Evolutionary conservation across 2,888 invertebrate genomes (phyloP), one percentile per base, ranked within the genome.

Genomic region (Cephus spinipes): DNA sequence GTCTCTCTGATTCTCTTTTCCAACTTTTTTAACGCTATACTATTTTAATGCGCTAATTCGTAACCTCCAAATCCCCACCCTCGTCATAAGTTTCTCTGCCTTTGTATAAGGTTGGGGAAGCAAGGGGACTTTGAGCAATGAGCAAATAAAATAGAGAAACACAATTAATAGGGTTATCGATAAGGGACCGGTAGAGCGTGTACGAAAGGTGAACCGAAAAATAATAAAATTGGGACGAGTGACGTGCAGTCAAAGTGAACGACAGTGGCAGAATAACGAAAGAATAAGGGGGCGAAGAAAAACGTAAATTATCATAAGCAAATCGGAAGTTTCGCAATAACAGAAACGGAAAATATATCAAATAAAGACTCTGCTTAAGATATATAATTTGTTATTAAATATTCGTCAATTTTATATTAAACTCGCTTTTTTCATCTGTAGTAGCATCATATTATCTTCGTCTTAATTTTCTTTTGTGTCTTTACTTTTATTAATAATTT

Each of bases 341-440:
- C 23, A 83, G 76, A 82, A 79, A 82, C 83, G 83, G 81, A 85
- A 81, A 85, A 84, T 87, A 88, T 83, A 80, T 89, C 87, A 86
- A 90, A 90, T 89, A 90, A 90, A 88, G 40, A 82, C 88, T 90
- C 90, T 91, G 90, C 87, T 55, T 89, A 89, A 89, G 89, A 90
- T 90, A 90, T 86, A 81, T 85, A 87, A 89, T 89, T 89, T 89
- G 87, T 87, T 91, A 89, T 91, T 91, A 91, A 91, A 91, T 91
- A 91, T 90, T 89, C 88, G 85, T 91, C 88, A 89, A 89, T 91
- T 55, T 91, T 91, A 91, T 90, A 91, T 91, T 91, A 90, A 90
- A 40, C 40, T 40, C 40, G 40, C 15, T 40, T 15, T 23, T 55
- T 23, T 55, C 40, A 55, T 23, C 23, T 55, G 15, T 2, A 55